phyloP scores from a whole-genome alignment of 1,140 invertebrate genomes.

The Bombus superbus region DNA sequence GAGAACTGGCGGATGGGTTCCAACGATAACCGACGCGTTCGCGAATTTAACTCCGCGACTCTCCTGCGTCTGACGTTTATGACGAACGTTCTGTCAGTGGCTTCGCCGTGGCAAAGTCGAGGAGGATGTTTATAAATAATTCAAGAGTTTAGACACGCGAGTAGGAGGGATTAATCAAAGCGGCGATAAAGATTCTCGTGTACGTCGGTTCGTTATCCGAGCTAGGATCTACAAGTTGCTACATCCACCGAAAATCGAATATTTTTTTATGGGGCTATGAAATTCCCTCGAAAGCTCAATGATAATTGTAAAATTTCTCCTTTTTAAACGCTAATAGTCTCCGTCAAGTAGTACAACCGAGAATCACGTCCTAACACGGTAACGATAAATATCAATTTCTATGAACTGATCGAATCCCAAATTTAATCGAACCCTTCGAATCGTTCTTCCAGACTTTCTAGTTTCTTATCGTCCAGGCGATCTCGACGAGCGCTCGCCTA shows the following conservation, averaged over 20 bases:
- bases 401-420: not conserved
- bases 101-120: not conserved
- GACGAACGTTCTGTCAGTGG: not conserved
- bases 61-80: slow-evolving; percentile 3
- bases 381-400: not conserved
- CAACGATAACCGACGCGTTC: slow-evolving; percentile 14
- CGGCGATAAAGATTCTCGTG: not conserved
- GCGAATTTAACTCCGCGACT: slow-evolving; percentile 17
- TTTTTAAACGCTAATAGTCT: too few species aligned
- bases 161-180: slow-evolving; percentile 5
- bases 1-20: not conserved
- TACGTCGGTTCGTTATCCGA: not conserved
- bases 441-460: not conserved
- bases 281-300: not conserved
- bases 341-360: too few species aligned
- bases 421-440: slow-evolving; percentile 8
- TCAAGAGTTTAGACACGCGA: not conserved
- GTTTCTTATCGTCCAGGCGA: not conserved
- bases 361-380: not conserved
- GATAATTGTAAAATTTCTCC: not conserved
- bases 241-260: slow-evolving; percentile 19
- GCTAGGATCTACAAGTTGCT: not conserved
- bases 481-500: not conserved
- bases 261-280: slow-evolving; percentile 22
- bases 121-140: slow-evolving; percentile 24